phyloP scores from a whole-genome alignment of 2,113 vertebrate species.

The Elgaria multicarinata region DNA sequence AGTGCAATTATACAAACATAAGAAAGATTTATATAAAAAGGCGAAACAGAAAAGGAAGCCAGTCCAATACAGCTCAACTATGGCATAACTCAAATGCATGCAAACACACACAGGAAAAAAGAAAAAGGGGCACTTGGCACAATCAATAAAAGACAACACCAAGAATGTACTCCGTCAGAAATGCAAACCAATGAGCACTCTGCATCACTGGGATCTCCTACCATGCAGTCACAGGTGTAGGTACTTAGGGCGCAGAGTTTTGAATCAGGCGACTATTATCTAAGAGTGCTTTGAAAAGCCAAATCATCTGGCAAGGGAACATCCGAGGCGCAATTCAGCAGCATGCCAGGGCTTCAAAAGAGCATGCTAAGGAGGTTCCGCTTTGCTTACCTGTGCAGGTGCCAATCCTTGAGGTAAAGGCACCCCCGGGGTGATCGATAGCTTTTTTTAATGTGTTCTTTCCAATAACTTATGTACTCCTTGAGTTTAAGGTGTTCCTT shows the following conservation, averaged over 20 bases:
- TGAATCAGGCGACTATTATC: background rate
- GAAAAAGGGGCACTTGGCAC: background rate
- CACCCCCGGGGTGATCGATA: conserved; percentile 86
- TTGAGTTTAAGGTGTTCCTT: conserved; percentile 89
- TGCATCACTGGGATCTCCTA: background rate
- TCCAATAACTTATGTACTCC: conserved; percentile 92
- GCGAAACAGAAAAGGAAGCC: background rate
- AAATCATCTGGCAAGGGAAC: fast-evolving
- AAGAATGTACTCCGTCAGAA: background rate
- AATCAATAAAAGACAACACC: background rate
- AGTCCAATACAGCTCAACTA: background rate
- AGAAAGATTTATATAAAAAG: background rate
- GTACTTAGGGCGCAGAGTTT: too few relatives aligned
- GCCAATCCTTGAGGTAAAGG: conserved; percentile 98
- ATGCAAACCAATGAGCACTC: background rate
- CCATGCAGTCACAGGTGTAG: background rate
- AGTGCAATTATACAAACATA: background rate
- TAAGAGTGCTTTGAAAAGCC: background rate
- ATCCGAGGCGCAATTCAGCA: fast-evolving
- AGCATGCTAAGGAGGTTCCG: fast-evolving
- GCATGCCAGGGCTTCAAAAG: background rate
- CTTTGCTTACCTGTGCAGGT: conserved; percentile 87
- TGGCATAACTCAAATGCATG: background rate
- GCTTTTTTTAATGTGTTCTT: conserved; percentile 83
- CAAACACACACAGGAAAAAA: background rate